Percentiles rank a stretch among this genome's conserved stretches.
These are phyloP conservation scores for Sericinus montela DNA, from an alignment of 2,888 invertebrate genomes.

Conservation along the genomic window DNA sequence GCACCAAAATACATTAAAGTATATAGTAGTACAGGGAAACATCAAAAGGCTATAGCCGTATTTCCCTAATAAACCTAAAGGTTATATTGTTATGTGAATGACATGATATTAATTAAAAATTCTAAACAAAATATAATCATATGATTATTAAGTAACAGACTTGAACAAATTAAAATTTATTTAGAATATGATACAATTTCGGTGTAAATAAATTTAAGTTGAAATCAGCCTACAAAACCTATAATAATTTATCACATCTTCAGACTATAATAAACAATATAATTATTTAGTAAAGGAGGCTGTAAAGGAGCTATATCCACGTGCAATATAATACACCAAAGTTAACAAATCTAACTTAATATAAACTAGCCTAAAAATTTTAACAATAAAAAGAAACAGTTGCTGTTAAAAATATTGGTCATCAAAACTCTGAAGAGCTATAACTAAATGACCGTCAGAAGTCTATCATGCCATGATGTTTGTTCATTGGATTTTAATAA, in stretches of 20 bases:
- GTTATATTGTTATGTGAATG: too few relatives aligned
- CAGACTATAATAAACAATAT: slow-evolving; percentile 70
- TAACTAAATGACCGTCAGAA: slow-evolving; percentile 71
- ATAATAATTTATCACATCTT: slow-evolving; percentile 73
- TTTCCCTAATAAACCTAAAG: too few relatives aligned
- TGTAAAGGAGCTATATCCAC: slow-evolving; percentile 67
- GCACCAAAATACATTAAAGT: too few relatives aligned
- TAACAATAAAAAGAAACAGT: slow-evolving; percentile 72
- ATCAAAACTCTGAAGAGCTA: slow-evolving; percentile 76
- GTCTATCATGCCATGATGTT: slow-evolving; percentile 75
- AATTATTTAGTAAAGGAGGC: slow-evolving; percentile 61
- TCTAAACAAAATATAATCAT: too few relatives aligned
- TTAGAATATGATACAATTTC: too few relatives aligned
- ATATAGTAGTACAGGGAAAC: too few relatives aligned
- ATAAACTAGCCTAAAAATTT: slow-evolving; percentile 79
- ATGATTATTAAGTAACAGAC: too few relatives aligned
- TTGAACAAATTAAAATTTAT: too few relatives aligned
- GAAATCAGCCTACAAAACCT: slow-evolving; percentile 49
- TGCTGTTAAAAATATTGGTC: slow-evolving; percentile 74
- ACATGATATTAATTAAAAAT: too few relatives aligned
- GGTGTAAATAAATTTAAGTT: slow-evolving; percentile 25
- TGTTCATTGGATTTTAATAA: slow-evolving; percentile 59
- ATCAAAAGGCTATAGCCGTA: too few relatives aligned
- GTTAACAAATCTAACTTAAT: slow-evolving; percentile 79
- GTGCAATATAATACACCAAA: slow-evolving; percentile 77